These are phyloP conservation scores for Ctenosaura bakeri DNA, from an alignment of 2,797 vertebrate species.

Conservation along the genomic window DNA sequence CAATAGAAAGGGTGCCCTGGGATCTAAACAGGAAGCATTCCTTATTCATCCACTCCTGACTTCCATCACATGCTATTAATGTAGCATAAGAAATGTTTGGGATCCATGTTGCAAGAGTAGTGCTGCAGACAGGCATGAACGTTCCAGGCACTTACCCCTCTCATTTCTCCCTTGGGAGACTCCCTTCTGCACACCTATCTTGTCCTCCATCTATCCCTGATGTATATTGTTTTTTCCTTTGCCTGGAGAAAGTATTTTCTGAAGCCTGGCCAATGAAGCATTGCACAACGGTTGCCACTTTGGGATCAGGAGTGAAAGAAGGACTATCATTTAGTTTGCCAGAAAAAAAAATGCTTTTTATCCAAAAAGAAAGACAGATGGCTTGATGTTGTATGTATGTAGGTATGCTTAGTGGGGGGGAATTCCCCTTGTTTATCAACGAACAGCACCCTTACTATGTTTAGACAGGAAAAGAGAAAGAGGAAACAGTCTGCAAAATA, in stretches of 20 bases:
- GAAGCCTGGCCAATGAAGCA: not conserved
- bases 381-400: not conserved
- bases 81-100: not conserved
- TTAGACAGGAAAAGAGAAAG: conserved; percentile 34
- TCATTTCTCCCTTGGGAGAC: not conserved
- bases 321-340: not conserved
- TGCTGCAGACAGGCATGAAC: not conserved
- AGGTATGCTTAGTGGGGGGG: conserved; percentile 1
- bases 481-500: conserved; percentile 63
- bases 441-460: rapidly evolving
- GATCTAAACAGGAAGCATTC: no score
- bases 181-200: not conserved
- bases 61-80: no score
- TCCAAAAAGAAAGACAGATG: not conserved
- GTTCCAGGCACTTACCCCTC: not conserved
- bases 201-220: not conserved
- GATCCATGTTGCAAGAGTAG: not conserved
- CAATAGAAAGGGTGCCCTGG: no score
- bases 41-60: no score
- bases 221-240: not conserved
- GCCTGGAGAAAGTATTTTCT: not conserved
- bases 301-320: not conserved
- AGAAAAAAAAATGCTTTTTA: not conserved
- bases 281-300: not conserved
- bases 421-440: not conserved